These are phyloP conservation scores for Euphydryas editha DNA, from an alignment of 2,888 invertebrate species.

Conservation along the genomic window DNA sequence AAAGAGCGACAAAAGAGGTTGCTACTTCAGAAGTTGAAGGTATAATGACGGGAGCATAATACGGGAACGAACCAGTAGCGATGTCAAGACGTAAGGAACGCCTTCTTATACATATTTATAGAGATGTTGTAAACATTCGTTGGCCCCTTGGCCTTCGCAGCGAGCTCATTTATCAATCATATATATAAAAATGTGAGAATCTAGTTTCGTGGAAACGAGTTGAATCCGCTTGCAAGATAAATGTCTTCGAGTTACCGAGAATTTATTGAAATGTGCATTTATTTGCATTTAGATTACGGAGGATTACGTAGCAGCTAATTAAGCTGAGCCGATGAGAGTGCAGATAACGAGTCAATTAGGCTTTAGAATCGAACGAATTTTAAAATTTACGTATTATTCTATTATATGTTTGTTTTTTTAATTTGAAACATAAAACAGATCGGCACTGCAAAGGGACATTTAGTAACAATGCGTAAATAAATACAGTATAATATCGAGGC, in stretches of 20 bases:
- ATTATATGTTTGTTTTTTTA: background rate
- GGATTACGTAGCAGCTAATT: conserved; percentile 19
- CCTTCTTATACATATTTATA: conserved; percentile 80
- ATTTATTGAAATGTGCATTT: conserved; percentile 32
- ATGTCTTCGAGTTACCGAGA: conserved; percentile 17
- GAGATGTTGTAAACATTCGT: conserved; percentile 41
- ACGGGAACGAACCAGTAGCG: conserved; percentile 66
- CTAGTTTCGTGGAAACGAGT: conserved; percentile 29
- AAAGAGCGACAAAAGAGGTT: conserved; percentile 77
- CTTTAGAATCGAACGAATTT: background rate
- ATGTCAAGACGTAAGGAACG: conserved; percentile 62
- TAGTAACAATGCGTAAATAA: conserved; percentile 68
- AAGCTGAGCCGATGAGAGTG: background rate
- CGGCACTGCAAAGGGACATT: conserved; percentile 37
- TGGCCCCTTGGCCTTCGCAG: conserved; percentile 31
- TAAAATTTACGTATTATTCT: background rate
- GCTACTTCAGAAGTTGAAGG: conserved; percentile 67
- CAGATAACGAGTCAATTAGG: background rate
- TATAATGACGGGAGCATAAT: conserved; percentile 72
- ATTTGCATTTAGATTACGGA: conserved; percentile 30
- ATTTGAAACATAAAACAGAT: conserved; percentile 13
- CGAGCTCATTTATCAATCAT: conserved; percentile 33
- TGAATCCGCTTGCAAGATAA: conserved; percentile 19
- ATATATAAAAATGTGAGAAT: conserved; percentile 37
- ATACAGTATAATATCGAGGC: conserved; percentile 62